These are phyloP conservation scores for Cydia pomonella DNA, from an alignment of 1,140 invertebrate species.

Conservation along the genomic window DNA sequence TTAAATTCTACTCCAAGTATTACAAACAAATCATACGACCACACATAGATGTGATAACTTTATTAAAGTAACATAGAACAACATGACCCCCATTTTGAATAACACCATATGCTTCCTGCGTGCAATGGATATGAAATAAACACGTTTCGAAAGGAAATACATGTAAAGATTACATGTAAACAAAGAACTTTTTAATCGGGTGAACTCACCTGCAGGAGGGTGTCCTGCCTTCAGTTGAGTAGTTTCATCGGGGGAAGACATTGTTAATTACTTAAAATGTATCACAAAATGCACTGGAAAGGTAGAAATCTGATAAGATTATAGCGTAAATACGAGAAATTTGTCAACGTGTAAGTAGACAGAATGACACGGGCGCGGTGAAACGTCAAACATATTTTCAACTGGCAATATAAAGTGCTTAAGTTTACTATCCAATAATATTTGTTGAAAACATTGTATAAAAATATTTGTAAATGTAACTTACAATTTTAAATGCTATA, in stretches of 20 bases:
- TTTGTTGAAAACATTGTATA: too few species aligned
- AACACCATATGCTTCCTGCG: slow-evolving; percentile 10
- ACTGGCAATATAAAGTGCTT: not conserved
- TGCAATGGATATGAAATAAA: not conserved
- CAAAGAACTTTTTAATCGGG: slow-evolving; percentile 36
- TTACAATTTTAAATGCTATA: too few species aligned
- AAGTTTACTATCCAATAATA: too few species aligned
- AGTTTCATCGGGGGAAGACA: slow-evolving; percentile 82
- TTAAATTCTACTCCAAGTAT: not conserved
- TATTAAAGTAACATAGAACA: not conserved
- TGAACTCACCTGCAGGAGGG: slow-evolving; percentile 89
- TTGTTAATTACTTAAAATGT: slow-evolving; percentile 47
- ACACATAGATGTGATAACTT: not conserved
- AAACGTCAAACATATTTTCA: slow-evolving; percentile 39
- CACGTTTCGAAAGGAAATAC: slow-evolving; percentile 17
- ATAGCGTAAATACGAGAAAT: slow-evolving; percentile 52
- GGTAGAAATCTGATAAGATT: slow-evolving; percentile 56
- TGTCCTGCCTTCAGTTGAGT: slow-evolving; percentile 89
- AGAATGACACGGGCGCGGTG: slow-evolving; percentile 46
- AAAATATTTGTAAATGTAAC: too few species aligned
- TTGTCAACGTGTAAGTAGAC: slow-evolving; percentile 65
- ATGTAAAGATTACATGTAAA: slow-evolving; percentile 39
- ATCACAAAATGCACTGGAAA: slow-evolving; percentile 40
- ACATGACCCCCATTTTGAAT: not conserved
- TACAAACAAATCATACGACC: not conserved